These are phyloP conservation scores for Sebastes elongatus DNA, from an alignment of 2,797 vertebrate species.

Conservation along the genomic window DNA sequence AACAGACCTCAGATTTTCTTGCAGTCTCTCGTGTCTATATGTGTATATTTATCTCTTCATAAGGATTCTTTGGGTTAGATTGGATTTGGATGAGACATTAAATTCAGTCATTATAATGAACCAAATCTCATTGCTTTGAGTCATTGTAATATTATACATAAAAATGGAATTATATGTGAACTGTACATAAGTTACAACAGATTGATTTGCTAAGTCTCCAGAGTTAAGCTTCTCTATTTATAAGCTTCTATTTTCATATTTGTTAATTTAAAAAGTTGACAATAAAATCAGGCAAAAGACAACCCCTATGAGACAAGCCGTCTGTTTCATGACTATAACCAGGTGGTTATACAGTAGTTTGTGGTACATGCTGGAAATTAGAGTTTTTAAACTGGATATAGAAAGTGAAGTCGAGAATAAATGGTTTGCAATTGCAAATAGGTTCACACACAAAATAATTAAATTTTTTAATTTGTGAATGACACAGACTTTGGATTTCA, in stretches of 20 bases:
- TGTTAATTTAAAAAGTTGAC: slow-evolving; percentile 25
- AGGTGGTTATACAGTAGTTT: not conserved
- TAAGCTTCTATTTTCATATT: slow-evolving; percentile 23
- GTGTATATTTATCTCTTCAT: slow-evolving; percentile 85
- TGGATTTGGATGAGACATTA: slow-evolving; percentile 83
- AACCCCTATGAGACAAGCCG: not conserved
- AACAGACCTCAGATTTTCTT: slow-evolving; percentile 84
- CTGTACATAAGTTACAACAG: slow-evolving; percentile 16
- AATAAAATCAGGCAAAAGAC: not conserved
- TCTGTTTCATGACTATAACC: not conserved
- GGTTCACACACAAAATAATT: slow-evolving; percentile 17
- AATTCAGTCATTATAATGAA: slow-evolving; percentile 73
- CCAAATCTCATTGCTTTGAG: slow-evolving; percentile 45
- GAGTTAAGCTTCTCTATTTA: slow-evolving; percentile 21
- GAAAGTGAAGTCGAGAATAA: not conserved
- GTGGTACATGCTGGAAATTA: not conserved
- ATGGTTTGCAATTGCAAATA: slow-evolving; percentile 1
- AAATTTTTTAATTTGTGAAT: slow-evolving; percentile 15
- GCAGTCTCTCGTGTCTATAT: slow-evolving; percentile 63
- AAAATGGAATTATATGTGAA: slow-evolving; percentile 44
- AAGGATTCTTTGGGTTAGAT: slow-evolving; percentile 83
- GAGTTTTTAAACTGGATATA: not conserved
- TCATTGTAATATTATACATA: slow-evolving; percentile 32
- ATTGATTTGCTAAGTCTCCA: slow-evolving; percentile 24
- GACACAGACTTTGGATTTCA: slow-evolving; percentile 19